Percentiles rank a stretch among this genome's conserved stretches.
phyloP scores from a whole-genome alignment of 2,888 invertebrate genomes.

The Morpho deidamia region DNA sequence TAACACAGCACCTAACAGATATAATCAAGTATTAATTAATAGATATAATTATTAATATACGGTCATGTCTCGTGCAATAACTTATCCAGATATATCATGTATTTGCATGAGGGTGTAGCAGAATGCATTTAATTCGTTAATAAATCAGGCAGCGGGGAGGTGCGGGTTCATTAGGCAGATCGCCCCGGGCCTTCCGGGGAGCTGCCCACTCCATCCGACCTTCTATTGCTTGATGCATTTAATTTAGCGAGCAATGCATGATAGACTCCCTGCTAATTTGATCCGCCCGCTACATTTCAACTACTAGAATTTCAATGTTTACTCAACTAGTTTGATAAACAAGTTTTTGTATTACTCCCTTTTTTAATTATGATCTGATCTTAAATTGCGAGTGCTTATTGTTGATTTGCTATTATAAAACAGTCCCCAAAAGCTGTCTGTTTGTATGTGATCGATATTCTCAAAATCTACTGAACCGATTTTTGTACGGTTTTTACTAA shows the following conservation, averaged over 20 bases:
- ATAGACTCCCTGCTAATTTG: constrained; percentile 37
- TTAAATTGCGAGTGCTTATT: too few species aligned
- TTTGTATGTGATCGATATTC: too few species aligned
- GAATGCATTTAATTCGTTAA: constrained; percentile 78
- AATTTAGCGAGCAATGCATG: constrained; percentile 54
- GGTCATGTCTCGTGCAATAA: constrained; percentile 20
- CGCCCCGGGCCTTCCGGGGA: constrained; percentile 70
- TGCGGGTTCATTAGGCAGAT: constrained; percentile 73
- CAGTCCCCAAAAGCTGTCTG: too few species aligned
- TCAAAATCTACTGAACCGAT: too few species aligned
- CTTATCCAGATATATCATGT: constrained; percentile 33
- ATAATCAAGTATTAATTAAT: not conserved
- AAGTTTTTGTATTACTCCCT: too few species aligned
- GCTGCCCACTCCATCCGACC: constrained; percentile 56
- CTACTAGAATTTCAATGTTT: constrained; percentile 15
- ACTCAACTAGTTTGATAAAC: constrained; percentile 4
- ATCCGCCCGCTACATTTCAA: constrained; percentile 20
- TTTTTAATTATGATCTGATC: too few species aligned
- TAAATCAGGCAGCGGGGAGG: constrained; percentile 74
- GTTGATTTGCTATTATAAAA: too few species aligned
- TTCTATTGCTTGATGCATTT: constrained; percentile 61
- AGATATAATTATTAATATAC: constrained; percentile 16
- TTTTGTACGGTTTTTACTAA: too few species aligned
- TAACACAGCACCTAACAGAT: too few species aligned
- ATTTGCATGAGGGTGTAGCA: constrained; percentile 67